Base-by-base conservation (phyloP, 2,113 vertebrate genomes). In the Gobiocypris rarus region DNA sequence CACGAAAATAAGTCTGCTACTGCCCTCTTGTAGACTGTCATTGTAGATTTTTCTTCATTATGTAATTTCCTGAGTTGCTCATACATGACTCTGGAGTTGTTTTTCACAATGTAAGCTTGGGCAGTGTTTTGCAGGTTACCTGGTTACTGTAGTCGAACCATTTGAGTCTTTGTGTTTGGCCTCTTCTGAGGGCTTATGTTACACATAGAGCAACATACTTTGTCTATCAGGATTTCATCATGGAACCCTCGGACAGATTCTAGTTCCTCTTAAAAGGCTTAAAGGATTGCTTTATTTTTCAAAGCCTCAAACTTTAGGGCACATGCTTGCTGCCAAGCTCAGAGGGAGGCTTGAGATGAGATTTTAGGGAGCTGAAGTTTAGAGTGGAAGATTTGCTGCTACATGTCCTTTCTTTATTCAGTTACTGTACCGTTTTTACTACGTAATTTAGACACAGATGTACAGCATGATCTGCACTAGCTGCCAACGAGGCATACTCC, bases 101-200 rank as follows among this genome's bases (percentile, higher is more conserved):
- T 80, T 80, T 80, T 75, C 3, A 1, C 15, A 48, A 3, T 65
- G 38, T 65, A 67, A 50, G 43, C 59, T 67, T 22, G 15, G 77
- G 41, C 17, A 65, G 5, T 80, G 59, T 91, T 92, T 90, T 41
- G 43, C 56, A 74, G 3, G 90, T 92, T 91, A 92, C 92, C 89
- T 90, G 91, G 91, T 89, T 86, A 93, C 92, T 10, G 50, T 81
- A 43, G 28, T 71, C 70, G 87, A 87, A 87, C 61, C 77, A 70
- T 73, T 85, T 85, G 81, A 80, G 22, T 77, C 65, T 59, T 63
- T 45, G 81, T 84, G 58, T 79, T 61, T 84, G 71, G 45, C 65
- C 56, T 70, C 41, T 65, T 69, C 78, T n/a, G 58, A 45, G 50
- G 48, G 87, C 86, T 93, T 89, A 15, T 82, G 9, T 93, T 90